Conservation (phyloP, 2,797 vertebrate genomes). For the Lacerta viridis region DNA sequence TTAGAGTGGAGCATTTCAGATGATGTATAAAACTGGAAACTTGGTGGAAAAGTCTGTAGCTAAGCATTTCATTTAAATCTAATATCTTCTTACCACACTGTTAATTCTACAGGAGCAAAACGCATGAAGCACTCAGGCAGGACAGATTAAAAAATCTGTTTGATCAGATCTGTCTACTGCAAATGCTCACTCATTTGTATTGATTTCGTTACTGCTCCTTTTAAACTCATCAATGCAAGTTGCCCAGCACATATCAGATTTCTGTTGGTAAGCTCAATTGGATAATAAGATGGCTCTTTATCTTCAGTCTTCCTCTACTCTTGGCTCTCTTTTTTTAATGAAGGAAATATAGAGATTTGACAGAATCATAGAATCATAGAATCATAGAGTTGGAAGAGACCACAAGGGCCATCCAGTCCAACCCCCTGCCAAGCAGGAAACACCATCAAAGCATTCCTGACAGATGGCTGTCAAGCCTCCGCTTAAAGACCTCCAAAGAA, state of each 20-base stretch:
- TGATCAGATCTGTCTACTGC: conserved; percentile 31
- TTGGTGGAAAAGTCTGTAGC: background rate
- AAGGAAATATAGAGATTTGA: background rate
- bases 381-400: too few relatives aligned
- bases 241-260: background rate
- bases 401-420: too few relatives aligned
- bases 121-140: background rate
- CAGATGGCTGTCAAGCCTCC: too few relatives aligned
- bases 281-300: conserved; percentile 21
- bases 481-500: too few relatives aligned
- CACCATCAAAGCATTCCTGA: too few relatives aligned
- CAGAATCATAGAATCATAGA: background rate
- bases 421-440: too few relatives aligned
- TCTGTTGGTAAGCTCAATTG: background rate
- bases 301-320: accelerated
- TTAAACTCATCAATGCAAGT: conserved; percentile 30
- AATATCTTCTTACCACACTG: background rate
- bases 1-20: conserved; percentile 14
- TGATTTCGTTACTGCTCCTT: conserved; percentile 23
- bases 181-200: conserved; percentile 28
- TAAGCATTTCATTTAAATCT: conserved; percentile 12
- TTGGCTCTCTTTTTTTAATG: conserved; percentile 12
- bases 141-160: conserved; percentile 34
- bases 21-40: background rate
- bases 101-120: conserved; percentile 7